These are phyloP conservation scores for Tringa solitaria DNA, from an alignment of 2,113 vertebrate genomes.

Conservation along the genomic window DNA sequence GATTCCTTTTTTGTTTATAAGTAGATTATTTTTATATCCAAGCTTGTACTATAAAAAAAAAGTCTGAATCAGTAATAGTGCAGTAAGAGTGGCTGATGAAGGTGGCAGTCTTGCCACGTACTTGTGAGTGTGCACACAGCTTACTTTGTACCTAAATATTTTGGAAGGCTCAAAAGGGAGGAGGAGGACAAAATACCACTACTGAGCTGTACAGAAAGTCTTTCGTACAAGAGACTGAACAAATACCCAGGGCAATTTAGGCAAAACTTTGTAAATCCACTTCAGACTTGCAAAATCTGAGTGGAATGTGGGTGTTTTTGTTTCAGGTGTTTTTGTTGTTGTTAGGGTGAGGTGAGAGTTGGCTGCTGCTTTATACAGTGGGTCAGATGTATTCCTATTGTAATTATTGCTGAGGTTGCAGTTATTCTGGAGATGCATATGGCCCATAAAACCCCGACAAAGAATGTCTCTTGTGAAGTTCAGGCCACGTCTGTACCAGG, in stretches of 20 bases:
- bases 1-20: constrained; percentile 63
- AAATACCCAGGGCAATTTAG: constrained; percentile 44
- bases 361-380: constrained; percentile 32
- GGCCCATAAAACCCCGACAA: constrained; percentile 18
- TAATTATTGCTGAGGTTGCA: background rate
- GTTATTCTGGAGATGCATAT: background rate
- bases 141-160: constrained; percentile 28
- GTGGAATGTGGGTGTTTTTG: constrained; percentile 23
- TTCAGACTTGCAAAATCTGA: constrained; percentile 40
- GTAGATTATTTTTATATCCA: constrained; percentile 59
- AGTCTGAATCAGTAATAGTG: constrained; percentile 22
- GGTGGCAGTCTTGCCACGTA: background rate
- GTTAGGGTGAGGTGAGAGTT: constrained; percentile 28
- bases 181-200: constrained; percentile 65
- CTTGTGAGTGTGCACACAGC: constrained; percentile 17
- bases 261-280: constrained; percentile 41
- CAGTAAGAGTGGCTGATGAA: background rate
- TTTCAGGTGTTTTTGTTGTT: background rate
- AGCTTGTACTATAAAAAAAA: constrained; percentile 13
- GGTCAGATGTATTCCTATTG: background rate
- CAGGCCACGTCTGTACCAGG: background rate
- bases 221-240: constrained; percentile 48
- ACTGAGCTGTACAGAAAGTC: constrained; percentile 61
- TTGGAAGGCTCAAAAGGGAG: constrained; percentile 49
- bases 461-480: constrained; percentile 53